Evolutionary conservation across 64 coral and sea anemone species (phyloP).

Genomic region (Acropora tenuis): DNA sequence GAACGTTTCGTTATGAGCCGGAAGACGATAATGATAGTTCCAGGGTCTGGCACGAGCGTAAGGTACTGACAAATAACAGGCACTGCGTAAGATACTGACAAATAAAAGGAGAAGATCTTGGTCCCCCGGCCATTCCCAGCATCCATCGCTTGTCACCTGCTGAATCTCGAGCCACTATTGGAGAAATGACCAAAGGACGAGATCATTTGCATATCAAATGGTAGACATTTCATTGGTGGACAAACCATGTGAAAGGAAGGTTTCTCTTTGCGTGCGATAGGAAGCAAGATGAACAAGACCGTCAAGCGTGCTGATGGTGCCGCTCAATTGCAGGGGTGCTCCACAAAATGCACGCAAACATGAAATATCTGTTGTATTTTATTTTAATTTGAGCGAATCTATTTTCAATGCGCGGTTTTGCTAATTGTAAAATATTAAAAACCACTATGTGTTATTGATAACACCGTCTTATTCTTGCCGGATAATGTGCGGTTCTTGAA

Average conservation of each 20-base stretch:
- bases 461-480: neutral
- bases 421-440: slow-evolving; percentile 52
- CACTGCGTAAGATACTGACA: too few relatives aligned
- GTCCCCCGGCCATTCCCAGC: neutral
- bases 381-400: neutral
- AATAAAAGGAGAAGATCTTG: neutral
- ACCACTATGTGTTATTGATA: slow-evolving; percentile 27
- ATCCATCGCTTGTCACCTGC: neutral
- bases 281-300: neutral
- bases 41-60: too few relatives aligned
- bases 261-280: neutral
- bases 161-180: neutral
- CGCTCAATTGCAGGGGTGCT: neutral
- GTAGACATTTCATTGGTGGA: neutral
- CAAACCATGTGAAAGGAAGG: neutral
- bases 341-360: neutral
- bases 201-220: slow-evolving; percentile 13
- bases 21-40: too few relatives aligned
- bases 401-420: neutral
- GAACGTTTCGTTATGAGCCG: too few relatives aligned
- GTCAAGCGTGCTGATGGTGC: neutral
- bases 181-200: neutral
- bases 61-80: too few relatives aligned
- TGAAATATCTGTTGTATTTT: neutral
- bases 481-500: neutral